Evolutionary conservation across 1,140 invertebrate genomes (phyloP).

Genomic region (Spodoptera frugiperda): DNA sequence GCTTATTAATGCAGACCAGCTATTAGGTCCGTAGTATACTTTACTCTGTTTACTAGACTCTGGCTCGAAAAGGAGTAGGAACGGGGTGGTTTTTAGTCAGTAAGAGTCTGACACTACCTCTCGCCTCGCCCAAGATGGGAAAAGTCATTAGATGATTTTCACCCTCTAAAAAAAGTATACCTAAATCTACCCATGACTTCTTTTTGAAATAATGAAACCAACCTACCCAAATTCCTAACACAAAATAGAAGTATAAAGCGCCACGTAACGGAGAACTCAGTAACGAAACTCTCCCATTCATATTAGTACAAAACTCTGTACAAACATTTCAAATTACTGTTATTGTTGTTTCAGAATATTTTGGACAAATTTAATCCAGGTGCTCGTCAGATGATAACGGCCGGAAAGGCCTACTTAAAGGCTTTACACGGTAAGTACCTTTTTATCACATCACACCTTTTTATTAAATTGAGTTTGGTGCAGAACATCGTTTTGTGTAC

Average conservation of each 20-base stretch:
- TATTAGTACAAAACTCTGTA: conserved; percentile 3
- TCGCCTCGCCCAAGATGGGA: too few species aligned
- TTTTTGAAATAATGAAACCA: neutral
- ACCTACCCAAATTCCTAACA: neutral
- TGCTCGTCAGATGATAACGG: conserved; percentile 95
- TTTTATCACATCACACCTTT: conserved; percentile 41
- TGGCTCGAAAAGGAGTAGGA: too few species aligned
- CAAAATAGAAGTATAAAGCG: neutral
- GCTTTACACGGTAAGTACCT: conserved; percentile 94
- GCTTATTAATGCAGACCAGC: too few species aligned
- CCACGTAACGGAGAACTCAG: neutral
- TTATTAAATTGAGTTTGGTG: conserved; percentile 22
- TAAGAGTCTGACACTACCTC: too few species aligned
- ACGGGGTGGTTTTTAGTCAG: too few species aligned
- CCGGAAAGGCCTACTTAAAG: conserved; percentile 96
- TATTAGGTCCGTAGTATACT: too few species aligned
- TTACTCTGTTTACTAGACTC: too few species aligned
- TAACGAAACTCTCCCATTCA: conserved; percentile 25
- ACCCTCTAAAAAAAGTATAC: too few species aligned
- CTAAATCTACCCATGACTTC: too few species aligned
- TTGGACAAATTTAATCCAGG: conserved; percentile 97
- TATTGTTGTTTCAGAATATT: conserved; percentile 93
- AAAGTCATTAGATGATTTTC: too few species aligned
- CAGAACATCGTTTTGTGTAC: conserved; percentile 11
- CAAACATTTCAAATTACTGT: conserved; percentile 28